A percentile compares a stretch with the other conserved stretches of the same genome.
phyloP scores from a whole-genome alignment of 1,140 invertebrate genomes.

The Matsumurasca onukii region DNA sequence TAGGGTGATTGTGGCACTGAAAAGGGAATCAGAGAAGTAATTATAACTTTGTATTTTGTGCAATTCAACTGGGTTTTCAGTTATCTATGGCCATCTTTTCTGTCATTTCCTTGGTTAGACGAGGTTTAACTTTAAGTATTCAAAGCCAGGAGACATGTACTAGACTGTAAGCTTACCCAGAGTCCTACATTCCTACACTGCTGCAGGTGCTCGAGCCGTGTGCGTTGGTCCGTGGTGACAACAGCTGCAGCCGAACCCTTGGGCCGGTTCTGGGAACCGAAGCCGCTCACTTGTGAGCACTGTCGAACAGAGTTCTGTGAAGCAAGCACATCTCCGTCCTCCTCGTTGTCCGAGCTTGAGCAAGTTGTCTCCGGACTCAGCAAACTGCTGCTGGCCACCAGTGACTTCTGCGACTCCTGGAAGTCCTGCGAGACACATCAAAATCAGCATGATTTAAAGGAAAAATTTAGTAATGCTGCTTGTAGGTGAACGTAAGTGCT shows the following conservation, averaged over 20 bases:
- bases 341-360: neutral
- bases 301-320: slow-evolving; percentile 5
- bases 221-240: neutral
- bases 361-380: slow-evolving; percentile 9
- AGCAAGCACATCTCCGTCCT: neutral
- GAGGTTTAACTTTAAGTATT: too few species aligned
- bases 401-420: neutral
- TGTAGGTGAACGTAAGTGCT: neutral
- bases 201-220: slow-evolving; percentile 8
- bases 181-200: neutral
- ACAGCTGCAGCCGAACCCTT: neutral
- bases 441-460: neutral
- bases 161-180: slow-evolving; percentile 1
- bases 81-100: too few species aligned
- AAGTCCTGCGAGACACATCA: neutral
- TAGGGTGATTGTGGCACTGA: too few species aligned
- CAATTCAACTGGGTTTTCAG: too few species aligned
- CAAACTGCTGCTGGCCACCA: neutral
- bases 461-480: neutral
- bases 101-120: too few species aligned
- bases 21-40: too few species aligned
- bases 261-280: neutral
- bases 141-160: too few species aligned
- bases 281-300: neutral
- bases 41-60: too few species aligned